Evolutionary conservation across 2,797 vertebrate species (phyloP).

Genomic region (Acestrorhynchus altus): DNA sequence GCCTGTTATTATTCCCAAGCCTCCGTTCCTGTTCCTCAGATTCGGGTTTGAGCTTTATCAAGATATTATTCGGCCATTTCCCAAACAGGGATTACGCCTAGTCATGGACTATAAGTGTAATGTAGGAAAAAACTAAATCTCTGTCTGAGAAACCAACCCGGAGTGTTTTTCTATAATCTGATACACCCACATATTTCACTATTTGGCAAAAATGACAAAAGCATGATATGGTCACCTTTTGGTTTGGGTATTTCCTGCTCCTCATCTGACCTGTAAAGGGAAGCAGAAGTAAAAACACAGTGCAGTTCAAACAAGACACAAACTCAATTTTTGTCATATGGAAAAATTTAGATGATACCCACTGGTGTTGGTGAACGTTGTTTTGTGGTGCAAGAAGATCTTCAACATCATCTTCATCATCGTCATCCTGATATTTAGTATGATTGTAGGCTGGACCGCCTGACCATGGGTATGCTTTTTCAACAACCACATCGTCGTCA

Average conservation of each 20-base stretch:
- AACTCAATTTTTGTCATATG: not conserved
- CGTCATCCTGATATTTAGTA: slow-evolving; percentile 43
- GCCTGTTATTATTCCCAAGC: no score
- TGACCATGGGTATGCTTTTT: slow-evolving; percentile 49
- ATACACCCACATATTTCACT: not conserved
- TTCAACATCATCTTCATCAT: slow-evolving; percentile 72
- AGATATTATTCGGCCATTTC: no score
- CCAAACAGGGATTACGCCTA: no score
- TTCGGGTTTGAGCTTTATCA: no score
- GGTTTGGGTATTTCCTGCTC: slow-evolving; percentile 45
- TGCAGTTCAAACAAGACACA: not conserved
- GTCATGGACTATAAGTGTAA: no score
- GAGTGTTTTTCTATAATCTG: not conserved
- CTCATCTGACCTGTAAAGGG: slow-evolving; percentile 59
- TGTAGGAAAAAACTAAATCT: no score
- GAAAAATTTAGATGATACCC: slow-evolving; percentile 45
- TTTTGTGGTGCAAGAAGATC: slow-evolving; percentile 71
- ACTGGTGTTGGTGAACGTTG: slow-evolving; percentile 58
- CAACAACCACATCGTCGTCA: slow-evolving; percentile 44
- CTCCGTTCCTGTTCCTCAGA: no score
- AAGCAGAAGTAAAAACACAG: not conserved
- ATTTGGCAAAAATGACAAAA: not conserved
- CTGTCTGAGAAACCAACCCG: no score
- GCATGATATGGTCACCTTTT: slow-evolving; percentile 59
- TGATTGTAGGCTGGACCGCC: slow-evolving; percentile 39